Evolutionary conservation across 2,797 vertebrate species (phyloP).

Genomic region (Mallotus villosus): DNA sequence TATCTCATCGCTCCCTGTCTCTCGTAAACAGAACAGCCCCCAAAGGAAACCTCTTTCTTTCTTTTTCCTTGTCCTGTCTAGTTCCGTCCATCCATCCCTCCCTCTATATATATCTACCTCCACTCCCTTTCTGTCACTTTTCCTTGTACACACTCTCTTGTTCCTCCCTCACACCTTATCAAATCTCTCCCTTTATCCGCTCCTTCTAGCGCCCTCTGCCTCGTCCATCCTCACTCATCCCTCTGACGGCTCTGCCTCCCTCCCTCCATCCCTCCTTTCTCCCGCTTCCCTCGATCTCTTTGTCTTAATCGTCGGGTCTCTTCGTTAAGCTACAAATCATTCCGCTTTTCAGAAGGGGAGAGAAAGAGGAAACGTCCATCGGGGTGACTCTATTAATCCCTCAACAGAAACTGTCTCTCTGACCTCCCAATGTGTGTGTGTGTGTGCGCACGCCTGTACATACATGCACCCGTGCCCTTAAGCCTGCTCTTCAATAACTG

Average conservation of each 20-base stretch:
- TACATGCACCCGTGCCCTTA: no score
- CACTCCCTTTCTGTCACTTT: slow-evolving; percentile 13
- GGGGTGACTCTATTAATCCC: slow-evolving; percentile 58
- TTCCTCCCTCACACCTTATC: slow-evolving; percentile 21
- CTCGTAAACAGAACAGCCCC: slow-evolving; percentile 30
- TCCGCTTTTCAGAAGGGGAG: slow-evolving; percentile 50
- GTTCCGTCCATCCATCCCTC: background rate
- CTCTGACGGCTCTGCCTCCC: slow-evolving; percentile 1
- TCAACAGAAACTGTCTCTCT: slow-evolving; percentile 32
- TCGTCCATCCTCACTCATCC: slow-evolving; percentile 2
- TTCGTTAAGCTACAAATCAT: slow-evolving; percentile 64
- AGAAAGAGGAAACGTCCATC: slow-evolving; percentile 37
- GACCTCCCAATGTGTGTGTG: slow-evolving; percentile 26
- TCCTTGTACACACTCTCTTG: slow-evolving; percentile 2
- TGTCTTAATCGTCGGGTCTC: slow-evolving; percentile 55
- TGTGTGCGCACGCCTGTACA: no score
- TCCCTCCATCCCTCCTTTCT: background rate
- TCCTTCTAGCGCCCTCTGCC: slow-evolving; percentile 6
- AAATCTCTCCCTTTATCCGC: slow-evolving; percentile 1
- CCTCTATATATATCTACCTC: slow-evolving; percentile 19
- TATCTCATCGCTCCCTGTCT: background rate
- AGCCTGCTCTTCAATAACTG: no score
- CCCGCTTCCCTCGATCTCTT: slow-evolving; percentile 22
- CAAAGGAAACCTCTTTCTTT: slow-evolving; percentile 24
- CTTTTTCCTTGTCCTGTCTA: slow-evolving; percentile 10